A percentile compares a stretch with the other conserved stretches of the same genome.
Evolutionary conservation across 2,888 invertebrate genomes (phyloP).

Genomic region (Drosophila mulleri): DNA sequence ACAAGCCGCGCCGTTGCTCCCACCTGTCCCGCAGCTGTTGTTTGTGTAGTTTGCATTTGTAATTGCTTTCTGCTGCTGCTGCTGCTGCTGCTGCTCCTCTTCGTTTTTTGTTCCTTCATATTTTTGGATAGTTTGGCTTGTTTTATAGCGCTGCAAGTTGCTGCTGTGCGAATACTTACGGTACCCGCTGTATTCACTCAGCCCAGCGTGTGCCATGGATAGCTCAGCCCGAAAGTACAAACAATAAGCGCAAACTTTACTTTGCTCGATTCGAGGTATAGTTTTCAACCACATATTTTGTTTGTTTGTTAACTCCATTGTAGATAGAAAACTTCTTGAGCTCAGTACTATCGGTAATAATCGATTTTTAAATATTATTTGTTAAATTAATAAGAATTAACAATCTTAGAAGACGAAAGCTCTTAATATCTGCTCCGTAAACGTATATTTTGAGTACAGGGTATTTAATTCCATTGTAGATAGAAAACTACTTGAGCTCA

Average conservation of each 20-base stretch:
- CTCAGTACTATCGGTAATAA: too few species aligned
- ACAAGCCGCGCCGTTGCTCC: background rate
- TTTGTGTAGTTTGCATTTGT: constrained; percentile 72
- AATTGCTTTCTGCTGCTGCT: constrained; percentile 66
- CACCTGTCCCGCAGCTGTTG: constrained; percentile 54
- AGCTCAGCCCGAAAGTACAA: constrained; percentile 18
- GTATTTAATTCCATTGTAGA: too few species aligned
- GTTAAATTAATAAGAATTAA: too few species aligned
- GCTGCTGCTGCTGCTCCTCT: constrained; percentile 26
- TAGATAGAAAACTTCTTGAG: too few species aligned
- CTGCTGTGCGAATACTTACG: constrained; percentile 31
- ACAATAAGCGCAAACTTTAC: constrained; percentile 56
- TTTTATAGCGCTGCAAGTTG: constrained; percentile 69
- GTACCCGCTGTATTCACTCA: constrained; percentile 13
- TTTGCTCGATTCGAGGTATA: constrained; percentile 16
- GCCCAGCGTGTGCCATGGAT: constrained; percentile 18
- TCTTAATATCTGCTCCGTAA: too few species aligned
- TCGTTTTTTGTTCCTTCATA: constrained; percentile 27
- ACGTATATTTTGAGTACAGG: too few species aligned
- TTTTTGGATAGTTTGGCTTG: constrained; percentile 60
- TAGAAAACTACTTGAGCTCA: too few species aligned
- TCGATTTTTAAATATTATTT: too few species aligned
- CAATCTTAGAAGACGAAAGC: too few species aligned
- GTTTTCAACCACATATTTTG: constrained; percentile 1
- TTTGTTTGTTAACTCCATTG: too few species aligned